These are phyloP conservation scores for Drosophila diplacantha DNA, from an alignment of 2,888 invertebrate genomes.

Conservation along the genomic window DNA sequence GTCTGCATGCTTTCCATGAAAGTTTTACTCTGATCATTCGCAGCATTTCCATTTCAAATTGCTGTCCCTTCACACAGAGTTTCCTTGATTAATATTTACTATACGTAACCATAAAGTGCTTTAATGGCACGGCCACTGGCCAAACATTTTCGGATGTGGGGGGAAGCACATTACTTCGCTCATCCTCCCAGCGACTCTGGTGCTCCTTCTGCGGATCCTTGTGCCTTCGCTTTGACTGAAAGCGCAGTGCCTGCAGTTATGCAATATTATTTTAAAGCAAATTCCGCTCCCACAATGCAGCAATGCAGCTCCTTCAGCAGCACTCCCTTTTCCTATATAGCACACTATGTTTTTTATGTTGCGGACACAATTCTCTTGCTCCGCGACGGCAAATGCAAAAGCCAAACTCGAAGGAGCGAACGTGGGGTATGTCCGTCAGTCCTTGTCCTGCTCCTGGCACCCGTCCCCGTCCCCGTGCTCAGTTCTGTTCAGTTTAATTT, in stretches of 20 bases:
- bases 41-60: constrained; percentile 2
- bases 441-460: constrained; percentile 19
- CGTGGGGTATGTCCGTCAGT: constrained; percentile 22
- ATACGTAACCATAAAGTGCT: constrained; percentile 23
- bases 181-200: constrained; percentile 6
- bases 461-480: not conserved
- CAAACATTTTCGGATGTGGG: not conserved
- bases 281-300: constrained; percentile 47
- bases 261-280: constrained; percentile 66
- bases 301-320: constrained; percentile 4
- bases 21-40: not conserved
- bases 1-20: constrained; percentile 5
- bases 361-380: constrained; percentile 21
- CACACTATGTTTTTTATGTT: constrained; percentile 15
- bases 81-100: constrained; percentile 11
- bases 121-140: constrained; percentile 19
- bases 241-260: constrained; percentile 54
- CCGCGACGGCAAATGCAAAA: constrained; percentile 23
- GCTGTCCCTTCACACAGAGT: not conserved
- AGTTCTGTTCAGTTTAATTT: constrained; percentile 62
- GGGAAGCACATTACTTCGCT: constrained; percentile 10
- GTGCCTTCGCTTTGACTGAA: constrained; percentile 15
- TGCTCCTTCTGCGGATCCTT: not conserved
- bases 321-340: not conserved
- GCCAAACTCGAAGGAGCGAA: constrained; percentile 11